Evolutionary conservation across 2,797 vertebrate genomes (phyloP).

Genomic region (Protosalanx chinensis): DNA sequence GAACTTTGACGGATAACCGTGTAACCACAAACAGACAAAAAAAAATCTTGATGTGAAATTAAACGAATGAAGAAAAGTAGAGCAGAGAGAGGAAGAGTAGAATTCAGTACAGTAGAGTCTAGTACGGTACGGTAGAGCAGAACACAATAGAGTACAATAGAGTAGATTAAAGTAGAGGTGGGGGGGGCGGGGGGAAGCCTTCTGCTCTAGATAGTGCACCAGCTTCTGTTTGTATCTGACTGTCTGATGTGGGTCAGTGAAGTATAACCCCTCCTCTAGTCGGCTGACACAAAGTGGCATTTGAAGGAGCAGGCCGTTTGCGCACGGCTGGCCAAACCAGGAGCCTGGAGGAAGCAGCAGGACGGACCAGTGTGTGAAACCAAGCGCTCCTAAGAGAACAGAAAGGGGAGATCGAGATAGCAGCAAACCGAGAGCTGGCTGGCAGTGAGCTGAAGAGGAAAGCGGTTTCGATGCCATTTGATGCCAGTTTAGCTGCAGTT

Average conservation of each 20-base stretch:
- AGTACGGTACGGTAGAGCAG: background rate
- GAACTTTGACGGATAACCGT: background rate
- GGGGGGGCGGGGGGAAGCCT: no score
- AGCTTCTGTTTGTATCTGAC: no score
- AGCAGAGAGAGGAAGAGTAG: no score
- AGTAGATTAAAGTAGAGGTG: no score
- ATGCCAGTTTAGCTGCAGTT: conserved; percentile 7
- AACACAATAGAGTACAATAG: background rate
- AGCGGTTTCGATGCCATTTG: conserved; percentile 7
- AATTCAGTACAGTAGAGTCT: background rate
- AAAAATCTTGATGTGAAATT: background rate
- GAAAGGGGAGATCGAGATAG: background rate
- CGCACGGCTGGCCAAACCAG: background rate
- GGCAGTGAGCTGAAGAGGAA: background rate
- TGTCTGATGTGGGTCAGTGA: background rate
- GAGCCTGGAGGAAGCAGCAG: background rate
- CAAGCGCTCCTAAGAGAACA: conserved; percentile 7
- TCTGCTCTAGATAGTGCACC: background rate
- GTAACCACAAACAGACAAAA: background rate
- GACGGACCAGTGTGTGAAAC: background rate
- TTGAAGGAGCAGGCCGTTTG: conserved; percentile 1
- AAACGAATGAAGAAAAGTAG: no score
- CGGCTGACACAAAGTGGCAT: conserved; percentile 1
- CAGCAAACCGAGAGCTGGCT: background rate
- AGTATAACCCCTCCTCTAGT: background rate